Conservation (phyloP, 2,888 invertebrate species). For the Kuschelorhynchus macadamiae region DNA sequence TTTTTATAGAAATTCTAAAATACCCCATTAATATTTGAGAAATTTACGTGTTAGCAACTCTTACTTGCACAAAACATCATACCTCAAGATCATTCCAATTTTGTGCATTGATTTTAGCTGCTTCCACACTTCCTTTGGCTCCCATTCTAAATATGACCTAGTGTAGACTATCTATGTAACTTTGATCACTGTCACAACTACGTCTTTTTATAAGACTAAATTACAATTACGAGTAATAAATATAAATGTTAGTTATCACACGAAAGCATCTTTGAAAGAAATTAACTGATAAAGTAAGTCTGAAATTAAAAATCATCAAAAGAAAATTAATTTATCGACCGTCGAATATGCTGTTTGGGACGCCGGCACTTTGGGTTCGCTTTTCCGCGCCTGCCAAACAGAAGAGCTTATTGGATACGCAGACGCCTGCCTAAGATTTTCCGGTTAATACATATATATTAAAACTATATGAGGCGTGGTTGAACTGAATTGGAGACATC, state of each 20-base stretch:
- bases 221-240: too few species aligned
- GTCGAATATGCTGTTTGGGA: too few species aligned
- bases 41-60: not conserved
- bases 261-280: not conserved
- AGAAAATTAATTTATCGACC: conserved; percentile 15
- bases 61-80: conserved; percentile 9
- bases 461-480: conserved; percentile 32
- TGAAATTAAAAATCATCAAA: conserved; percentile 4
- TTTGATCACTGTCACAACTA: not conserved
- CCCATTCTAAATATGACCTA: conserved; percentile 72
- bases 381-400: too few species aligned
- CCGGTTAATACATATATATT: conserved; percentile 13
- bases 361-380: too few species aligned
- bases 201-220: not conserved
- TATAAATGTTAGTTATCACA: not conserved
- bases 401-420: not conserved
- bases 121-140: conserved; percentile 87
- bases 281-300: not conserved
- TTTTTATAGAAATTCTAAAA: conserved; percentile 9
- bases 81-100: conserved; percentile 86
- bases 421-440: conserved; percentile 5
- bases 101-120: conserved; percentile 84
- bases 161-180: not conserved
- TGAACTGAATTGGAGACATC: too few species aligned
- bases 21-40: not conserved